A percentile compares a stretch with the other conserved stretches of the same genome.
These are phyloP conservation scores for Poeciliopsis retropinna DNA, from an alignment of 2,113 vertebrate species.

Conservation along the genomic window DNA sequence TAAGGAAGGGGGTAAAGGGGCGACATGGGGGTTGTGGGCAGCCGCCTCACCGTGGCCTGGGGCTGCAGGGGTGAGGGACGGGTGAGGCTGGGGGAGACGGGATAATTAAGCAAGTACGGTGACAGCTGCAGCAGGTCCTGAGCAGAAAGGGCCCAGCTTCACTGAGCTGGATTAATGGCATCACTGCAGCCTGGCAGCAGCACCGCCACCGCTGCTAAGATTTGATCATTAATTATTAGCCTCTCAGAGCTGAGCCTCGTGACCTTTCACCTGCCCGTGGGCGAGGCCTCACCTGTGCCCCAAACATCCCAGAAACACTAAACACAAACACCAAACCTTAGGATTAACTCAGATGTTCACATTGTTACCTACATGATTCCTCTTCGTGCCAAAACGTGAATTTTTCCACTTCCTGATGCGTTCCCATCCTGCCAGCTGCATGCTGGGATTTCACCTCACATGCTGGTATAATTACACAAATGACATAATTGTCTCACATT, in stretches of 20 bases:
- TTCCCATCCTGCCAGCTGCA: slow-evolving; percentile 38
- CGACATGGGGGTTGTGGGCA: not conserved
- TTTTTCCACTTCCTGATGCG: slow-evolving; percentile 37
- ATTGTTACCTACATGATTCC: slow-evolving; percentile 2
- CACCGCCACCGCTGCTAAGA: slow-evolving; percentile 64
- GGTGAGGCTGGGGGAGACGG: slow-evolving; percentile 73
- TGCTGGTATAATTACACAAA: slow-evolving; percentile 60
- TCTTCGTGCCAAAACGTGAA: not conserved
- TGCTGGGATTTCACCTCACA: slow-evolving; percentile 50
- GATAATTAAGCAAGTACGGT: slow-evolving; percentile 92
- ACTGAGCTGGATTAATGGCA: slow-evolving; percentile 94
- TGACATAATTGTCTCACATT: slow-evolving; percentile 58
- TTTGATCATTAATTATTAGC: slow-evolving; percentile 74
- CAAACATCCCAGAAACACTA: slow-evolving; percentile 2
- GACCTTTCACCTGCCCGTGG: slow-evolving; percentile 50
- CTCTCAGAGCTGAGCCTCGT: slow-evolving; percentile 45
- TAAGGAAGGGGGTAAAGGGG: slow-evolving; percentile 34
- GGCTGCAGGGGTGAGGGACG: slow-evolving; percentile 44
- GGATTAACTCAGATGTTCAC: not conserved
- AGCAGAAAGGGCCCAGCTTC: slow-evolving; percentile 85
- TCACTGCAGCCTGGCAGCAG: slow-evolving; percentile 81
- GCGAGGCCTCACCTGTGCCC: slow-evolving; percentile 59
- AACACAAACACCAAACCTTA: not conserved
- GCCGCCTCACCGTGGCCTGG: slow-evolving; percentile 46
- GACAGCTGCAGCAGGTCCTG: slow-evolving; percentile 92